phyloP scores from a whole-genome alignment of 1,140 invertebrate genomes.

The Anthonomus grandis region DNA sequence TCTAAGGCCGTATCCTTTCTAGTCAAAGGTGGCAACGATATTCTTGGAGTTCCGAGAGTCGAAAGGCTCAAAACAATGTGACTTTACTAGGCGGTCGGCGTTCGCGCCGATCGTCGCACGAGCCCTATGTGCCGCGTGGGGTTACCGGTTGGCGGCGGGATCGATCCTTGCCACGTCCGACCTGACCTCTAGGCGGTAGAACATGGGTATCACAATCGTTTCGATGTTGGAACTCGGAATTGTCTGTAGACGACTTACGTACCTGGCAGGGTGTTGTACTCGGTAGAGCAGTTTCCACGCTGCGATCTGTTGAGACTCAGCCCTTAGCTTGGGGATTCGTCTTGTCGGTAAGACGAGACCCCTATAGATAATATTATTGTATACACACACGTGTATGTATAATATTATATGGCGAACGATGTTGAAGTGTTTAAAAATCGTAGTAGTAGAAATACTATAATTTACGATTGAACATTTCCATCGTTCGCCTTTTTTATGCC shows the following conservation, averaged over 20 bases:
- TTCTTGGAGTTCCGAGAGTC: constrained; percentile 48
- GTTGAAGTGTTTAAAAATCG: no score
- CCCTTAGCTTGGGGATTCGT: constrained; percentile 34
- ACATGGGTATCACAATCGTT: constrained; percentile 44
- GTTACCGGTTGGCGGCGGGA: constrained; percentile 22
- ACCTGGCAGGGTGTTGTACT: constrained; percentile 61
- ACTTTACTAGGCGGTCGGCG: constrained; percentile 40
- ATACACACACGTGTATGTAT: not conserved
- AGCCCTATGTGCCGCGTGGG: constrained; percentile 10
- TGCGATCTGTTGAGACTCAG: constrained; percentile 51
- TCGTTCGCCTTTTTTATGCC: no score
- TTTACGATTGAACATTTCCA: no score
- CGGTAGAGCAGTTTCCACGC: constrained; percentile 58
- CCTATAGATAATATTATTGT: not conserved
- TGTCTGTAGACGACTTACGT: constrained; percentile 61
- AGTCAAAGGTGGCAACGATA: constrained; percentile 40
- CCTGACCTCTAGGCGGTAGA: constrained; percentile 21
- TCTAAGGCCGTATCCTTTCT: constrained; percentile 56
- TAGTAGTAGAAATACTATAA: no score
- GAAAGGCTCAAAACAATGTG: constrained; percentile 57
- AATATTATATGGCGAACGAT: not conserved
- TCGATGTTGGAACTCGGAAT: constrained; percentile 60
- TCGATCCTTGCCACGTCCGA: constrained; percentile 27
- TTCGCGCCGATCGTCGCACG: constrained; percentile 29
- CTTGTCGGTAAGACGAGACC: constrained; percentile 33